Base-by-base conservation (phyloP, 2,113 vertebrate genomes). In the Rutilus rutilus region DNA sequence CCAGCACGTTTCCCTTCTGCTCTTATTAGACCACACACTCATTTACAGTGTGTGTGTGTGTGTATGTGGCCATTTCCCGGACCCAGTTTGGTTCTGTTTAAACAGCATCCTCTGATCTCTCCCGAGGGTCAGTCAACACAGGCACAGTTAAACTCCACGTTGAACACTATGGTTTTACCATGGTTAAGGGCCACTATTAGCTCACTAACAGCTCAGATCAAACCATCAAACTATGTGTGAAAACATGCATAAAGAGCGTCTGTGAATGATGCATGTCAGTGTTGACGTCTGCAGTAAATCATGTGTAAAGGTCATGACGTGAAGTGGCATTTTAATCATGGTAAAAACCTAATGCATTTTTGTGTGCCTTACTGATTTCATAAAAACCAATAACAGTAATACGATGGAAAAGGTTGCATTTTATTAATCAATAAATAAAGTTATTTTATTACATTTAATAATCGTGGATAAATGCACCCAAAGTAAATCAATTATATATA, bases 71-170 rank as follows among this genome's bases (percentile, higher is more conserved):
- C 78, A 86, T 87, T 71, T 89, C 86, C 33, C 45, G 87, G 78
- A 86, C 88, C 25, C 17, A 1, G 86, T 65, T 67, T 84, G 87
- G 88, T 90, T 87, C 89, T 83, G 64, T 85, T 82, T 88, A 80
- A 87, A 85, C 78, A 62, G 78, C 87, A 78, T 85, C 86, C 75
- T 92, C 86, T 91, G 92, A 94, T 93, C 91, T 93, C 91, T 92
- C 90, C 85, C 88, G 90, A 88, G 90, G 92, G 89, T 74, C n/a
- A 64, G 80, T 88, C 89, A 92, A 87, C 83, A 85, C 81, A 86
- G 54, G 21, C 30, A 50, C 67, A 47, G 25, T 54, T 36, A 62
- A 84, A 81, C 52, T 54, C 25, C 33, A 39, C 15, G 1, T 3
- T 71, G 25, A 33, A 33, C 27, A 52, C 75, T 19, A 57, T 12